Evolutionary conservation across 2,888 invertebrate species (phyloP).

Genomic region (Andrena marginata): DNA sequence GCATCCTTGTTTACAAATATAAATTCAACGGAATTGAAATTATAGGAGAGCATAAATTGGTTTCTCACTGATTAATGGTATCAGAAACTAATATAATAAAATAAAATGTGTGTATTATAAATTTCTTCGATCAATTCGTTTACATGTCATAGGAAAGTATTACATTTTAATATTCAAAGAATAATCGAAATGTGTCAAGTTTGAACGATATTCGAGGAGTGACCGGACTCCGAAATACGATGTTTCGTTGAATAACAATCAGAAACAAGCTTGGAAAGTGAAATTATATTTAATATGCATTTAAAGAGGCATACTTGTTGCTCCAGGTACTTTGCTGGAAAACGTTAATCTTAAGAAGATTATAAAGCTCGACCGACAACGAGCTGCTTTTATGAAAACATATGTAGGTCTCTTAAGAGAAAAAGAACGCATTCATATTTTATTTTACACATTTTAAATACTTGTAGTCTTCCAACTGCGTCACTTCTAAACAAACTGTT

Average conservation of each 20-base stretch:
- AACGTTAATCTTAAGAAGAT: constrained; percentile 21
- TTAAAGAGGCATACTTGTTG: background rate
- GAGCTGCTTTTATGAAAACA: background rate
- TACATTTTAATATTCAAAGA: background rate
- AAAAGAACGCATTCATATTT: too few species aligned
- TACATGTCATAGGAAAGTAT: background rate
- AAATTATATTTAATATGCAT: constrained; percentile 18
- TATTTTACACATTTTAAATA: too few species aligned
- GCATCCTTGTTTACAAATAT: background rate
- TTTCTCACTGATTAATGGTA: background rate
- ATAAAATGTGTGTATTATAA: background rate
- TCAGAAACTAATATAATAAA: background rate
- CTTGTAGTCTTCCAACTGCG: too few species aligned
- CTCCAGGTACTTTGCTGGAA: background rate
- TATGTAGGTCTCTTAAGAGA: background rate
- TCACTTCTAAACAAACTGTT: too few species aligned
- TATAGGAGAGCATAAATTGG: background rate
- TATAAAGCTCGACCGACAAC: background rate
- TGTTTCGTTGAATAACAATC: background rate
- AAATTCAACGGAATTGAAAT: background rate
- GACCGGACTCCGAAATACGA: too few species aligned
- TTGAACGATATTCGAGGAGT: background rate
- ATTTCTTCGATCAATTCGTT: background rate
- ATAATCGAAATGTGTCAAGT: background rate
- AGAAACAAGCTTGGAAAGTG: background rate